Conservation (phyloP, 2,113 vertebrate species). For the Gopherus flavomarginatus region DNA sequence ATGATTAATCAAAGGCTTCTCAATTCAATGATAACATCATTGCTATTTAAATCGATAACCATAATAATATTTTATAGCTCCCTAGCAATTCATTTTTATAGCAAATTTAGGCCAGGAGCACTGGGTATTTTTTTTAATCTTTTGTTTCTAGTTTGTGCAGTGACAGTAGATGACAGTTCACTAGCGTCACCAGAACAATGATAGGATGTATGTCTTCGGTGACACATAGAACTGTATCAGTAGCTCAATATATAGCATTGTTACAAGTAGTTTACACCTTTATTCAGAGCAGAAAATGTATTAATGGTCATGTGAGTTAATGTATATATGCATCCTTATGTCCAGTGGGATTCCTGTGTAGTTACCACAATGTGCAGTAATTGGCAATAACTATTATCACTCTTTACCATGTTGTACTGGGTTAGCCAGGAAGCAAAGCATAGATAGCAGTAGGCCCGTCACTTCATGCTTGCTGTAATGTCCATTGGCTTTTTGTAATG, state of each 20-base stretch:
- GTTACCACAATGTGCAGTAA: not conserved
- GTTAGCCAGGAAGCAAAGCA: not conserved
- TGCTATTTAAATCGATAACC: conserved; percentile 49
- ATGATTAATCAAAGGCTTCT: conserved; percentile 62
- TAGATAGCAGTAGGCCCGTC: not conserved
- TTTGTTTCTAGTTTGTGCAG: not conserved
- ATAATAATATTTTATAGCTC: conserved; percentile 42
- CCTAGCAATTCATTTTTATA: conserved; percentile 49
- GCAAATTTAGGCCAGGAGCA: not conserved
- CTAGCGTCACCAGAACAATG: not conserved
- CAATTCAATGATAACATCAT: conserved; percentile 48
- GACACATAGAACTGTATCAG: not conserved
- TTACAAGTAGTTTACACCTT: rapidly evolving
- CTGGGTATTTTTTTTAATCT: not conserved
- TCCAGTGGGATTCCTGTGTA: not conserved
- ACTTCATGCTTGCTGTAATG: not conserved
- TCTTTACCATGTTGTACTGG: not conserved
- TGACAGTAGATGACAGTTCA: not conserved
- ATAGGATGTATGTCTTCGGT: not conserved
- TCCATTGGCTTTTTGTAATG: not conserved
- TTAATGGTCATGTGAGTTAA: not conserved
- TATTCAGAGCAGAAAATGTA: not conserved
- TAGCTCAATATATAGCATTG: not conserved
- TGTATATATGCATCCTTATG: not conserved
- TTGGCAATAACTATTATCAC: not conserved